phyloP scores from a whole-genome alignment of 2,888 invertebrate species.

The Aquatica leii region DNA sequence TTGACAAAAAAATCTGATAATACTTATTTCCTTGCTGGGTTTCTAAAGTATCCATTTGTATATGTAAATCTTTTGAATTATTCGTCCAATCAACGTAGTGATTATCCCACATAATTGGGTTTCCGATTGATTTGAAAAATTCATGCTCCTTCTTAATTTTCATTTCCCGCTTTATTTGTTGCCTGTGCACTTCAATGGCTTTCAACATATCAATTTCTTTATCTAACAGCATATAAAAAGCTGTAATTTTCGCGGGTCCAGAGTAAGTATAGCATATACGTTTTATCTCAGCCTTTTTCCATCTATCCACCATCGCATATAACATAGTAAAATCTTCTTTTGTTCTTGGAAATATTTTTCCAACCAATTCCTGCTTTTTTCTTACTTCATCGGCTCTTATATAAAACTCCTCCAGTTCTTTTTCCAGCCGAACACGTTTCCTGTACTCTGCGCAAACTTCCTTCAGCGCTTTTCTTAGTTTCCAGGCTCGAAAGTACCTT shows the following conservation, averaged over 20 bases:
- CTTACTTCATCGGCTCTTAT: conserved; percentile 64
- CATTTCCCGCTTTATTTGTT: conserved; percentile 68
- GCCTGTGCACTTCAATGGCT: conserved; percentile 75
- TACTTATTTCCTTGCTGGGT: conserved; percentile 81
- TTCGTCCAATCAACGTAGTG: conserved; percentile 47
- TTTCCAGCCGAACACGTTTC: conserved; percentile 64
- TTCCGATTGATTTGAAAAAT: conserved; percentile 73
- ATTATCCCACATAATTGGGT: conserved; percentile 79
- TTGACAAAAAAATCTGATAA: conserved; percentile 74
- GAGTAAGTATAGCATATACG: conserved; percentile 71
- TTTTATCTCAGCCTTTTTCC: conserved; percentile 71
- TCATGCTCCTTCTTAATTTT: conserved; percentile 68
- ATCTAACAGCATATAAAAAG: conserved; percentile 73
- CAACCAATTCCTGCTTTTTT: conserved; percentile 66
- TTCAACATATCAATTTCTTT: conserved; percentile 75
- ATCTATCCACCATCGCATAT: conserved; percentile 71
- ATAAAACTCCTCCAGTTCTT: conserved; percentile 61
- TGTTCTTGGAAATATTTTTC: conserved; percentile 75
- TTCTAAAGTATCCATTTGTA: conserved; percentile 83
- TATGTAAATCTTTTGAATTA: conserved; percentile 66
- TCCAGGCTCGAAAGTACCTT: conserved; percentile 68
- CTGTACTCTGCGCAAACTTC: conserved; percentile 63
- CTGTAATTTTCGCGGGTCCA: conserved; percentile 74
- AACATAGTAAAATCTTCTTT: conserved; percentile 79
- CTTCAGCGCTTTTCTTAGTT: conserved; percentile 63